These are phyloP conservation scores for Apocrypta bakeri DNA, from an alignment of 1,140 invertebrate genomes.

Conservation along the genomic window DNA sequence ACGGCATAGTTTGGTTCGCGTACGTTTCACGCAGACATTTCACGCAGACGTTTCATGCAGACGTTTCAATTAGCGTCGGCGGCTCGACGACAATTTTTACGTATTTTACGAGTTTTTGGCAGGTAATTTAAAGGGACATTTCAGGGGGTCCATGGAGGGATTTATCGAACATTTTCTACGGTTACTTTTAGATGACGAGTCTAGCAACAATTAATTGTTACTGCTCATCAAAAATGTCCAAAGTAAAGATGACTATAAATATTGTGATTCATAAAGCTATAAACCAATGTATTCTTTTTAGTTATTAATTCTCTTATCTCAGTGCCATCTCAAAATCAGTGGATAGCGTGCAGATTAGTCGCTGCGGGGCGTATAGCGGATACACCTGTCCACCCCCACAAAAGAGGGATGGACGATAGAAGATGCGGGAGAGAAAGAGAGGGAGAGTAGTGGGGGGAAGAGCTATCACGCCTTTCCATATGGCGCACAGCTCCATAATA, in stretches of 20 bases:
- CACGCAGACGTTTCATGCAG: conserved; percentile 58
- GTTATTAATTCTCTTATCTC: not conserved
- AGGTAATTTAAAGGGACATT: not conserved
- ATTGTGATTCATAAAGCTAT: too few species aligned
- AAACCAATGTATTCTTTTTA: too few species aligned
- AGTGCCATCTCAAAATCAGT: not conserved
- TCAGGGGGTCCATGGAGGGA: not conserved
- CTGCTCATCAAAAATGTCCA: too few species aligned
- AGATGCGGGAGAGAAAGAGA: not conserved
- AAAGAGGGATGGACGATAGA: conserved; percentile 29
- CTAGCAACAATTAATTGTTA: too few species aligned
- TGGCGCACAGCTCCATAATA: conserved; percentile 18
- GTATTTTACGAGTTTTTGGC: not conserved
- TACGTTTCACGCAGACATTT: conserved; percentile 59
- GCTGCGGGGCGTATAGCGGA: not conserved
- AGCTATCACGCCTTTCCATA: conserved; percentile 41
- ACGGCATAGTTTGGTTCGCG: conserved; percentile 39
- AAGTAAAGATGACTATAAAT: too few species aligned
- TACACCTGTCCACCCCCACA: not conserved
- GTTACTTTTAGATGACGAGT: too few species aligned
- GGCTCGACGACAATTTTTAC: not conserved
- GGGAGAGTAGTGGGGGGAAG: conserved; percentile 18
- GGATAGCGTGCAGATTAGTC: conserved; percentile 20
- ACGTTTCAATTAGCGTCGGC: conserved; percentile 63
- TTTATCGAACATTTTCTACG: too few species aligned